Conservation (phyloP, 2,888 invertebrate genomes). For the Zeuzera pyrina region DNA sequence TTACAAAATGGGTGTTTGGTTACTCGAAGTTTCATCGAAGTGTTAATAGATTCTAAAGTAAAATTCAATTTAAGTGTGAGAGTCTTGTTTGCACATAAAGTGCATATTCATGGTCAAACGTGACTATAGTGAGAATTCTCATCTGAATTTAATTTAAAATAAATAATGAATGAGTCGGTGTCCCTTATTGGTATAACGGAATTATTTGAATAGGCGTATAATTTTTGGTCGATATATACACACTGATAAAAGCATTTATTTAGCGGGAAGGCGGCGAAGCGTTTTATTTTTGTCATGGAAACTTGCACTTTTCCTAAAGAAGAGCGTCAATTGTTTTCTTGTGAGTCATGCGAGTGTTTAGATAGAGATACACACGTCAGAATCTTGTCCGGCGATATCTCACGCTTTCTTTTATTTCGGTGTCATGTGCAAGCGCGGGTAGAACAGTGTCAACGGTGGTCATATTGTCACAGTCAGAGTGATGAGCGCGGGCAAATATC, state of each 20-base stretch:
- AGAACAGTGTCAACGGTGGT: constrained; percentile 34
- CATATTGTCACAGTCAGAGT: too few species aligned
- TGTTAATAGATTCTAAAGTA: too few species aligned
- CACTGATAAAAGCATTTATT: too few species aligned
- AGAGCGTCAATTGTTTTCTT: constrained; percentile 19
- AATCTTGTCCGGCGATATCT: constrained; percentile 27
- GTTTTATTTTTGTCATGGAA: too few species aligned
- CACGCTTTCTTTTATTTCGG: constrained; percentile 50
- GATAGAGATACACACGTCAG: constrained; percentile 10
- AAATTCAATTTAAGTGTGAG: too few species aligned
- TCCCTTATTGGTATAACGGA: constrained; percentile 38
- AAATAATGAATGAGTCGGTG: constrained; percentile 34
- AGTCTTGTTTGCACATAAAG: constrained; percentile 1
- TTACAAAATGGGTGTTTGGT: too few species aligned
- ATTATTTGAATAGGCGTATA: too few species aligned
- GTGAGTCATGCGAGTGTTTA: constrained; percentile 22
- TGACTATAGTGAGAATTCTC: constrained; percentile 31
- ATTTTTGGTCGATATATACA: too few species aligned
- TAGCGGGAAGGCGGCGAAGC: too few species aligned
- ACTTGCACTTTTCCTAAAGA: too few species aligned
- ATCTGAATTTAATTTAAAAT: constrained; percentile 43
- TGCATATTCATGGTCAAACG: constrained; percentile 16
- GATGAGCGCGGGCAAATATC: too few species aligned
- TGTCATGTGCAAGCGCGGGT: constrained; percentile 32
- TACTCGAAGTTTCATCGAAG: too few species aligned